These are phyloP conservation scores for Polydesmus complanatus DNA, from an alignment of 2,888 invertebrate genomes.

Conservation along the genomic window DNA sequence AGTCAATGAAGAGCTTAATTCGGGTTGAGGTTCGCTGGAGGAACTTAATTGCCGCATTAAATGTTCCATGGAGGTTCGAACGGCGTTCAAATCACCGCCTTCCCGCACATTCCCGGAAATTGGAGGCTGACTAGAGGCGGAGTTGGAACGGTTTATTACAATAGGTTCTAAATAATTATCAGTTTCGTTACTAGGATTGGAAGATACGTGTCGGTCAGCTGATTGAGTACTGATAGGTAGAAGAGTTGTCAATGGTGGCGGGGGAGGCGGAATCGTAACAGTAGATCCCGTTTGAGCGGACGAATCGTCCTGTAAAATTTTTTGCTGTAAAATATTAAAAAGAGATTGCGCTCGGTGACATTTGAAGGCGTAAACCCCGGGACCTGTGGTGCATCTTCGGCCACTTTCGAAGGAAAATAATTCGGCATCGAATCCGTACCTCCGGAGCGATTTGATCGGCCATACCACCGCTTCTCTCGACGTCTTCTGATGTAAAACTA, in stretches of 20 bases:
- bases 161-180: slow-evolving; percentile 16
- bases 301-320: slow-evolving; percentile 50
- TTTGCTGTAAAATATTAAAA: slow-evolving; percentile 72
- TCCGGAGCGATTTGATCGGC: slow-evolving; percentile 74
- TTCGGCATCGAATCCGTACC: slow-evolving; percentile 82
- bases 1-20: not conserved
- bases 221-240: not conserved
- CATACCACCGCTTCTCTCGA: slow-evolving; percentile 61
- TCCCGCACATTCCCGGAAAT: not conserved
- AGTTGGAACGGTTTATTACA: slow-evolving; percentile 3
- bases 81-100: not conserved
- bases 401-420: slow-evolving; percentile 91
- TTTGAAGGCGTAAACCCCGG: slow-evolving; percentile 86
- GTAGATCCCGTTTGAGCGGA: slow-evolving; percentile 7
- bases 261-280: slow-evolving; percentile 2
- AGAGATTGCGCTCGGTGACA: slow-evolving; percentile 73
- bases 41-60: too few relatives aligned
- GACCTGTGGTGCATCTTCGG: slow-evolving; percentile 65
- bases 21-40: not conserved
- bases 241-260: too few relatives aligned
- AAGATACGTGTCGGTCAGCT: not conserved
- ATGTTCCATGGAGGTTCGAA: too few relatives aligned
- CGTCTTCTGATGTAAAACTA: slow-evolving; percentile 61
- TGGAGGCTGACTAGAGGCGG: slow-evolving; percentile 2
- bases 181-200: not conserved